Evolutionary conservation across 2,888 invertebrate genomes (phyloP), one percentile per base, ranked within the genome.

Genomic region (Atethmia centrago): DNA sequence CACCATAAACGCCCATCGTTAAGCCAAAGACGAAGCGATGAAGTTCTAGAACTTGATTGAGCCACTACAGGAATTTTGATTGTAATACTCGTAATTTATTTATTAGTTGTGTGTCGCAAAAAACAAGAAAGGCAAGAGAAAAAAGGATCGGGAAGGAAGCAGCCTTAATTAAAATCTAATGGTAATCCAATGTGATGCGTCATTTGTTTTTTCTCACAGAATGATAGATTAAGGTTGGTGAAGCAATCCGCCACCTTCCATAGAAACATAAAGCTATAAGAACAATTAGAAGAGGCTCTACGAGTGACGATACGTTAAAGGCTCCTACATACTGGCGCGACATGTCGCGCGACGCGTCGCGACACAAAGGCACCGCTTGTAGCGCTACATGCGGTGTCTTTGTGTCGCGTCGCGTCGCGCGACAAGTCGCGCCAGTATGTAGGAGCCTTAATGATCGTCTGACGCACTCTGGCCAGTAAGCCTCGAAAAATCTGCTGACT

Each of bases 1-100:
- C 56, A 62, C 53, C 42, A 21, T 49, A 12, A 42, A 59, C 59
- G 28, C 59, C 63, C 63, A 59, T 59, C 71, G 45, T 53, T 58
- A 56, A 71, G 28, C 62, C 51, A 53, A 67, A 68, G 31, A 64
- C 51, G 51, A 19, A 47, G 31, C 40, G 25, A 31, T 61, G 21
- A 40, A 31, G 28, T 79, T 79, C 51, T 47, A 59, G 58, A 47
- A 77, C 10, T 42, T 61, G 9, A 59, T 79, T 31, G 47, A 71
- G 14, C 42, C 25, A 79, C 45, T 53, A 25, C 5, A 16, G 31
- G 53, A 12, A 5, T 59, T 67, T 40, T 59, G 19, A 25, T 58
- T 77, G n/a, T 56, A 21, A 47, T 9, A 21, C 19, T 4, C 2
- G 31, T 19, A 9, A 58, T 28, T 56, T 47, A 16, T 16, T 16